These are phyloP conservation scores for Carassius carassius DNA, from an alignment of 2,113 vertebrate genomes.

Conservation along the genomic window DNA sequence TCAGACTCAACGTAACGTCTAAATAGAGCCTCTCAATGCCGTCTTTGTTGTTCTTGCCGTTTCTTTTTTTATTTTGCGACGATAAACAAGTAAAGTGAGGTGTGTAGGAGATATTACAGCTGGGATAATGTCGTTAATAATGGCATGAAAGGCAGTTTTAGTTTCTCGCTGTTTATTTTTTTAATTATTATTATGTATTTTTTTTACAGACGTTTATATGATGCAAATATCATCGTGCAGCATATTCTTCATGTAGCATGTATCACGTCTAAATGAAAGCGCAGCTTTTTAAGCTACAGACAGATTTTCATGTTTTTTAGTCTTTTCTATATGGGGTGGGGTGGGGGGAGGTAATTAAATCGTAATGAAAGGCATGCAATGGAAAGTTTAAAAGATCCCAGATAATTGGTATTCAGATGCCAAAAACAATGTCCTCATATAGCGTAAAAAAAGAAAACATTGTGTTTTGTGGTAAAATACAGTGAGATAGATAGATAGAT, in stretches of 20 bases:
- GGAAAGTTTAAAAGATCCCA: neutral
- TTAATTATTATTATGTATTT: neutral
- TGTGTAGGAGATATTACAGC: neutral
- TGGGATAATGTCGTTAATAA: neutral
- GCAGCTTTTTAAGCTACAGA: too few species aligned
- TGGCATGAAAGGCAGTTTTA: neutral
- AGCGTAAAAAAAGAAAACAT: neutral
- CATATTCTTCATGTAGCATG: neutral
- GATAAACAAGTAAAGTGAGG: slow-evolving; percentile 6
- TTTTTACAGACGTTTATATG: neutral
- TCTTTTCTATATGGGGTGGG: neutral
- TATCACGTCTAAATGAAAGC: neutral
- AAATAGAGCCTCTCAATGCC: slow-evolving; percentile 34
- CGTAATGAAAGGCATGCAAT: neutral
- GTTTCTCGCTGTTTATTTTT: neutral
- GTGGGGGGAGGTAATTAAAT: fast-evolving
- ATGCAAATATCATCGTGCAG: neutral
- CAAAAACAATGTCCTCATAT: neutral
- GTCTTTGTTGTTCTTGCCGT: slow-evolving; percentile 9
- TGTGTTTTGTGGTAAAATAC: neutral
- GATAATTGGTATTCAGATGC: neutral
- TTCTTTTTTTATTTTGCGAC: neutral
- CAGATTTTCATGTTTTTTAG: too few species aligned
- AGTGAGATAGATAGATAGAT: neutral
- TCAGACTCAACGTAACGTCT: slow-evolving; percentile 61